Evolutionary conservation across 1,140 invertebrate species (phyloP).

Genomic region (Oryctes rhinoceros): DNA sequence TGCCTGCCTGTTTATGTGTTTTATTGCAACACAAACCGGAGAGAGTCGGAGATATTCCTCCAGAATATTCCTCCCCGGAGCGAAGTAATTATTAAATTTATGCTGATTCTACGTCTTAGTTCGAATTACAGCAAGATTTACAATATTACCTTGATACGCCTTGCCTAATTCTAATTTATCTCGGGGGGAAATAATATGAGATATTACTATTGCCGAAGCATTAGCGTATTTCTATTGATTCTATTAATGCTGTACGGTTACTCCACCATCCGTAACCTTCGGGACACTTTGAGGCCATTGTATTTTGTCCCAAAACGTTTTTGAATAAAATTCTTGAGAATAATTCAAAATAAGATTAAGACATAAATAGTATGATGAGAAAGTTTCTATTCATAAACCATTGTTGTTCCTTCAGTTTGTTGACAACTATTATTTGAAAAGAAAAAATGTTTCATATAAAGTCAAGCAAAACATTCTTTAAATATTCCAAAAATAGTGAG

Average conservation of each 20-base stretch:
- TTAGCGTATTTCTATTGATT: slow-evolving; percentile 36
- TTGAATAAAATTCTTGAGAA: too few species aligned
- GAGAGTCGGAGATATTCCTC: slow-evolving; percentile 30
- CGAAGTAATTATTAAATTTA: slow-evolving; percentile 63
- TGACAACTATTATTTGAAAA: too few species aligned
- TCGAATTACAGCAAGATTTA: slow-evolving; percentile 63
- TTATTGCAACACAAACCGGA: slow-evolving; percentile 32
- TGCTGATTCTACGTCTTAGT: slow-evolving; percentile 64
- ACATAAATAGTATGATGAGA: too few species aligned
- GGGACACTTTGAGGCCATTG: too few species aligned
- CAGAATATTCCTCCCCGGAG: slow-evolving; percentile 54
- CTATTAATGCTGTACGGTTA: background rate
- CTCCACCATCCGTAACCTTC: too few species aligned
- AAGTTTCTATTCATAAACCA: too few species aligned
- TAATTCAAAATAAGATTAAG: too few species aligned
- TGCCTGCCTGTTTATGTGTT: slow-evolving; percentile 29
- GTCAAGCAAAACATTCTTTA: too few species aligned
- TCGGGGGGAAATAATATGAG: slow-evolving; percentile 55
- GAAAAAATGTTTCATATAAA: too few species aligned
- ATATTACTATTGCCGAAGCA: slow-evolving; percentile 54
- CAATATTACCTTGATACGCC: slow-evolving; percentile 62
- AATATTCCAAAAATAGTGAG: too few species aligned
- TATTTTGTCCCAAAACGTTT: too few species aligned
- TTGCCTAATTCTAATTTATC: slow-evolving; percentile 62
- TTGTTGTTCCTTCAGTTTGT: too few species aligned